These are phyloP conservation scores for Pemphigus obesinymphae DNA, from an alignment of 1,140 invertebrate species.

Conservation along the genomic window DNA sequence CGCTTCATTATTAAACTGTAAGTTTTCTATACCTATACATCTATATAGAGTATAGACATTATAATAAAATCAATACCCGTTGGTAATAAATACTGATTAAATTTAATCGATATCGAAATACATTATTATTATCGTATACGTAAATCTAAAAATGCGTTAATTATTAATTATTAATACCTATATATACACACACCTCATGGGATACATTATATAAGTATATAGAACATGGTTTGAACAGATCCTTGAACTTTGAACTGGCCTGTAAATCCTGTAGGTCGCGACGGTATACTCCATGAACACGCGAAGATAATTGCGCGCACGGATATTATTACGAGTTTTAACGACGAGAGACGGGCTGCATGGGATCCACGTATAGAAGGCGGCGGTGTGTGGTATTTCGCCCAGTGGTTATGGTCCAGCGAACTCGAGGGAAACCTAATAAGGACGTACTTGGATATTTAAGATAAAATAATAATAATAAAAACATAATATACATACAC, in stretches of 20 bases:
- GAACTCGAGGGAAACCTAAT: conserved; percentile 33
- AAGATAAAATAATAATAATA: not conserved
- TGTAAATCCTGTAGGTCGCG: not conserved
- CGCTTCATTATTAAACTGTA: too few species aligned
- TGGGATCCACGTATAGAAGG: not conserved
- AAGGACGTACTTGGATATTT: conserved; percentile 16
- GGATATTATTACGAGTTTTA: not conserved
- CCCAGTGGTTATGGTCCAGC: conserved; percentile 13
- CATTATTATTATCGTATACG: not conserved
- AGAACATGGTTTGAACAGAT: not conserved
- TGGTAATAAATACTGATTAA: not conserved
- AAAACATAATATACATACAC: not conserved
- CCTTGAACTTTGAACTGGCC: not conserved
- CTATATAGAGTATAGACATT: not conserved
- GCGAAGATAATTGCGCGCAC: not conserved
- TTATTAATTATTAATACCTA: too few species aligned
- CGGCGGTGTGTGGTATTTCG: not conserved
- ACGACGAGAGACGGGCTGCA: not conserved
- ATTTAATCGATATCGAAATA: not conserved
- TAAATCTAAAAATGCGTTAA: not conserved
- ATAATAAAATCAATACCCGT: not conserved
- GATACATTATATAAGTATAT: too few species aligned
- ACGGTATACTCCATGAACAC: not conserved
- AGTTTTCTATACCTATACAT: too few species aligned
- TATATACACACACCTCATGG: too few species aligned